These are phyloP conservation scores for Oreochromis mossambicus DNA, from an alignment of 2,797 vertebrate genomes.

Conservation along the genomic window DNA sequence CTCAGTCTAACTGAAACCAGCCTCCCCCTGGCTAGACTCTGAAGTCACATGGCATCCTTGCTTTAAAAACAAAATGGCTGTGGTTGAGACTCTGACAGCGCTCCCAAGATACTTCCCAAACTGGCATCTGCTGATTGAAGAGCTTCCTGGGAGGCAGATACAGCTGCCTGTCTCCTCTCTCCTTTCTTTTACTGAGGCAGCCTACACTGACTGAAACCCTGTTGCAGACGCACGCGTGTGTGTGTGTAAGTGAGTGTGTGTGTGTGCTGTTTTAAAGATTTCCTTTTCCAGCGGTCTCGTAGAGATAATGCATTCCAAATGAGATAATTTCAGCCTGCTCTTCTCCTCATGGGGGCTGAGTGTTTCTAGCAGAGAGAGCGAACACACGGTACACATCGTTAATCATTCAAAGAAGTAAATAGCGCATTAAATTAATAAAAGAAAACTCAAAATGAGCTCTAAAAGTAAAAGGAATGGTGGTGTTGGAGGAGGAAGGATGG, in stretches of 20 bases:
- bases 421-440: neutral
- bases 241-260: neutral
- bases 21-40: neutral
- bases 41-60: slow-evolving; percentile 1
- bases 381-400: neutral
- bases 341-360: neutral
- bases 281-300: neutral
- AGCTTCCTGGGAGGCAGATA: slow-evolving; percentile 44
- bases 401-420: neutral
- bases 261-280: neutral
- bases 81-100: slow-evolving; percentile 1
- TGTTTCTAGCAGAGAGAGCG: neutral
- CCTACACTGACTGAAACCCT: slow-evolving; percentile 8
- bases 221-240: neutral
- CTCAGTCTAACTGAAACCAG: neutral
- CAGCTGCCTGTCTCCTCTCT: slow-evolving; percentile 7
- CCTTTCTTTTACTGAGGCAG: slow-evolving; percentile 10
- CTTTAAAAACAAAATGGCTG: slow-evolving; percentile 40
- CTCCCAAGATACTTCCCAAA: slow-evolving; percentile 16
- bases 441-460: neutral
- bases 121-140: slow-evolving; percentile 44
- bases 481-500: neutral
- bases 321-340: neutral
- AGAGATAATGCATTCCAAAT: slow-evolving; percentile 8
- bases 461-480: neutral